phyloP scores from a whole-genome alignment of 2,888 invertebrate species.

The Alentia gelatinosa region DNA sequence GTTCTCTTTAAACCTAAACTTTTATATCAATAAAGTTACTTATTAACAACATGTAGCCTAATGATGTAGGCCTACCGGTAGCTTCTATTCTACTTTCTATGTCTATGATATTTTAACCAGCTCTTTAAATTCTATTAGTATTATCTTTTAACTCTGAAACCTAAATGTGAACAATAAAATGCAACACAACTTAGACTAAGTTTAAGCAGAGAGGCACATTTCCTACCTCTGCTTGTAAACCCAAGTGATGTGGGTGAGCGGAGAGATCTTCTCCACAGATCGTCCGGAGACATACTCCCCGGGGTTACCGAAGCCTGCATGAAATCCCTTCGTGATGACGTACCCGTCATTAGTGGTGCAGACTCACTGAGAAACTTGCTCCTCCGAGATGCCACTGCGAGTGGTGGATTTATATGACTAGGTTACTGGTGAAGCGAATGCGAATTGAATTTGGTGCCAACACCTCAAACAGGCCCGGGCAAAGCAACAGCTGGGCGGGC shows the following conservation, averaged over 20 bases:
- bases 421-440: neutral
- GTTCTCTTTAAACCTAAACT: neutral
- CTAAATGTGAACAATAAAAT: neutral
- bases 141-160: neutral
- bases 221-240: neutral
- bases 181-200: neutral
- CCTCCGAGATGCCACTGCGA: neutral
- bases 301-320: neutral
- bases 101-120: neutral
- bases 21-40: neutral
- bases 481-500: constrained; percentile 11
- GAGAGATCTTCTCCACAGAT: neutral
- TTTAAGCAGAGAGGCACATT: neutral
- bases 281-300: neutral
- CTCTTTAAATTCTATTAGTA: too few relatives aligned
- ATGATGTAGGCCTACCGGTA: neutral
- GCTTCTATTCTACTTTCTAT: neutral
- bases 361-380: neutral
- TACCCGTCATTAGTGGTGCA: neutral
- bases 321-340: neutral
- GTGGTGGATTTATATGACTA: neutral
- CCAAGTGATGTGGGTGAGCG: constrained; percentile 7
- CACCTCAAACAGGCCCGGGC: neutral
- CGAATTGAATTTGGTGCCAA: constrained; percentile 19
- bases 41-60: neutral